These are phyloP conservation scores for Megaptera novaeangliae DNA, from an alignment of 2,113 vertebrate species.

Conservation along the genomic window DNA sequence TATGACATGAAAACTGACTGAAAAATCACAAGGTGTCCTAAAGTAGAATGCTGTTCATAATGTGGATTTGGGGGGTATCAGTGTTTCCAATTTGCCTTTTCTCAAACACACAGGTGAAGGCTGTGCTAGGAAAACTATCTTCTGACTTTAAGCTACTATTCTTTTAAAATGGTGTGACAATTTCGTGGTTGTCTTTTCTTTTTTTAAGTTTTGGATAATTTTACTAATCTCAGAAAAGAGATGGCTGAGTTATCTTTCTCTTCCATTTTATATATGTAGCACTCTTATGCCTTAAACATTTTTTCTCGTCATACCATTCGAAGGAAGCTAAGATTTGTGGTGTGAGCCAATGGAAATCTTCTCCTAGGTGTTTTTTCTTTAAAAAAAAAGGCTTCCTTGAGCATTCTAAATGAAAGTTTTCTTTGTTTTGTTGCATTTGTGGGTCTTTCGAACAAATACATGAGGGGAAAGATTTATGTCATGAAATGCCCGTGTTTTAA, in stretches of 20 bases:
- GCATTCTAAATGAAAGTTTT: not conserved
- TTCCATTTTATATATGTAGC: not conserved
- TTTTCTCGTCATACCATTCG: not conserved
- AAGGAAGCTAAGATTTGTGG: conserved; percentile 22
- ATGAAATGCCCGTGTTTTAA: conserved; percentile 13
- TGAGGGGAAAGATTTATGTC: not conserved
- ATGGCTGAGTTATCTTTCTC: not conserved
- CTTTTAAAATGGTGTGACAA: not conserved
- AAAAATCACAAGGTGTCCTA: not conserved
- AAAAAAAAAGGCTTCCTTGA: not conserved
- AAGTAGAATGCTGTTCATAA: not conserved
- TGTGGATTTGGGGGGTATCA: not conserved
- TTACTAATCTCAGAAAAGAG: not conserved
- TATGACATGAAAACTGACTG: not conserved
- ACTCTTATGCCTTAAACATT: not conserved
- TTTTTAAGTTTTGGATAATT: not conserved
- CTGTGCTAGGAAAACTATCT: not conserved
- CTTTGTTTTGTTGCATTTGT: not conserved
- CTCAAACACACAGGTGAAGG: not conserved
- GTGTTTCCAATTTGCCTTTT: not conserved
- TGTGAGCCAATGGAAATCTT: not conserved
- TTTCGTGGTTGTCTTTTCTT: not conserved
- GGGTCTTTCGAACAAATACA: not conserved
- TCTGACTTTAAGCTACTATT: not conserved
- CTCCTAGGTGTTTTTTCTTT: not conserved